A percentile compares a stretch with the other conserved stretches of the same genome.
phyloP scores from a whole-genome alignment of 2,888 invertebrate species.

The Pristionchus fissidentatus region DNA sequence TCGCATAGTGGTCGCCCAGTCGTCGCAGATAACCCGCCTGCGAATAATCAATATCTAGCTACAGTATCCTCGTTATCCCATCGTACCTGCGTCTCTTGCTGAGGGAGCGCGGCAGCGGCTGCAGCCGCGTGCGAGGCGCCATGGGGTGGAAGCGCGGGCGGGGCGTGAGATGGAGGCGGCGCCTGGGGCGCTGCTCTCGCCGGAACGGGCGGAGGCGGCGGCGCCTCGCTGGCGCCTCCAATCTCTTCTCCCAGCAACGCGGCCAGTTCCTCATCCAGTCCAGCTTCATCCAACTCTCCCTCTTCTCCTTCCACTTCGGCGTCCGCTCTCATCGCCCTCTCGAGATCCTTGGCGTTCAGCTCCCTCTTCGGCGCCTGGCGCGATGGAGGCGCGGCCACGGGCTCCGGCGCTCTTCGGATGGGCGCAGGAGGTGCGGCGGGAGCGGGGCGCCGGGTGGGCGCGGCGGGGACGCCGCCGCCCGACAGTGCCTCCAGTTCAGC shows the following conservation, averaged over 20 bases:
- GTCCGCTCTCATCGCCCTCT: constrained; percentile 21
- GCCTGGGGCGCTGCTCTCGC: neutral
- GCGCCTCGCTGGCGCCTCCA: neutral
- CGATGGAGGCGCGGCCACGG: neutral
- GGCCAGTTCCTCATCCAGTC: constrained; percentile 30
- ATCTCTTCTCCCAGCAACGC: constrained; percentile 27
- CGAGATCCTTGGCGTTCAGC: constrained; percentile 20
- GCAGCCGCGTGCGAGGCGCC: neutral
- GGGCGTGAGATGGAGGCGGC: neutral
- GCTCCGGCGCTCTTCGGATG: neutral
- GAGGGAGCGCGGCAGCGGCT: neutral
- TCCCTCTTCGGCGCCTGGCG: neutral
- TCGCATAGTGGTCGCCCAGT: constrained; percentile 56
- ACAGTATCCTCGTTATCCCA: no score
- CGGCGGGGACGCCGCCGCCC: neutral
- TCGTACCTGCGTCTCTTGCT: constrained; percentile 14
- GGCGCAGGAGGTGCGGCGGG: neutral
- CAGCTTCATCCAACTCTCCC: neutral
- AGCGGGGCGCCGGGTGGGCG: no score
- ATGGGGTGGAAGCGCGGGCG: constrained; percentile 27
- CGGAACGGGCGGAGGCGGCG: constrained; percentile 3
- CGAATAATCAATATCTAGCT: neutral
- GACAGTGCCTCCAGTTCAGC: constrained; percentile 62
- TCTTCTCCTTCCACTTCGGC: neutral
- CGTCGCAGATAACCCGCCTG: constrained; percentile 48